Conservation (phyloP, 2,797 vertebrate genomes). For the Poecilia wingei region DNA sequence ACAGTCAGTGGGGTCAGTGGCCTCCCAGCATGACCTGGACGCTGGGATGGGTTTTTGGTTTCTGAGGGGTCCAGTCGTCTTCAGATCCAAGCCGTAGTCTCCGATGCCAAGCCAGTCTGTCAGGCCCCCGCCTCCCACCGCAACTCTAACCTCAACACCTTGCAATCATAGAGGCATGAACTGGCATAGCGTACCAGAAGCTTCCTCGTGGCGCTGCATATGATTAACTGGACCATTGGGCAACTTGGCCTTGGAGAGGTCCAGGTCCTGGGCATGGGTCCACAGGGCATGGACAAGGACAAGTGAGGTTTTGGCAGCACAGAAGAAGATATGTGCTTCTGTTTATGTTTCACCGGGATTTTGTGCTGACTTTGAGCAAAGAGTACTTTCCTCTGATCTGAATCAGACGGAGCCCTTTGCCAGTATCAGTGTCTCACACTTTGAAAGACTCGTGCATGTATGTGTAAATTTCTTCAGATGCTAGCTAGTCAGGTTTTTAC, state of each 20-base stretch:
- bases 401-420: slow-evolving; percentile 55
- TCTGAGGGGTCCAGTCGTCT: slow-evolving; percentile 62
- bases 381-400: slow-evolving; percentile 48
- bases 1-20: slow-evolving; percentile 68
- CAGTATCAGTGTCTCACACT: slow-evolving; percentile 70
- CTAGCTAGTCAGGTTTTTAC: slow-evolving; percentile 68
- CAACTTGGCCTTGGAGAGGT: slow-evolving; percentile 76
- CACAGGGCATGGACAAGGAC: slow-evolving; percentile 80
- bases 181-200: slow-evolving; percentile 72
- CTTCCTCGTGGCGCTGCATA: slow-evolving; percentile 81
- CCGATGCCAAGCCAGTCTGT: slow-evolving; percentile 70
- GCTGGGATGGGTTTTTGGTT: slow-evolving; percentile 50
- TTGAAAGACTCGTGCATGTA: slow-evolving; percentile 61
- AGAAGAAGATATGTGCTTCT: slow-evolving; percentile 51
- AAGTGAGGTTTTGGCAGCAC: slow-evolving; percentile 65
- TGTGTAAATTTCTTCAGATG: slow-evolving; percentile 72
- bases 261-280: slow-evolving; percentile 75
- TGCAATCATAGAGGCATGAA: slow-evolving; percentile 62
- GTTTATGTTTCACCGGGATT: slow-evolving; percentile 52
- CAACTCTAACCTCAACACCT: slow-evolving; percentile 66
- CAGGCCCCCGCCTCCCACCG: slow-evolving; percentile 47
- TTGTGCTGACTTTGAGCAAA: slow-evolving; percentile 69
- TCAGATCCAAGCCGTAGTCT: slow-evolving; percentile 63
- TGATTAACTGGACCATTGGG: slow-evolving; percentile 84
- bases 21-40: slow-evolving; percentile 70